These are phyloP conservation scores for Xanthostigma xanthostigma DNA, from an alignment of 2,888 invertebrate genomes.

Conservation along the genomic window DNA sequence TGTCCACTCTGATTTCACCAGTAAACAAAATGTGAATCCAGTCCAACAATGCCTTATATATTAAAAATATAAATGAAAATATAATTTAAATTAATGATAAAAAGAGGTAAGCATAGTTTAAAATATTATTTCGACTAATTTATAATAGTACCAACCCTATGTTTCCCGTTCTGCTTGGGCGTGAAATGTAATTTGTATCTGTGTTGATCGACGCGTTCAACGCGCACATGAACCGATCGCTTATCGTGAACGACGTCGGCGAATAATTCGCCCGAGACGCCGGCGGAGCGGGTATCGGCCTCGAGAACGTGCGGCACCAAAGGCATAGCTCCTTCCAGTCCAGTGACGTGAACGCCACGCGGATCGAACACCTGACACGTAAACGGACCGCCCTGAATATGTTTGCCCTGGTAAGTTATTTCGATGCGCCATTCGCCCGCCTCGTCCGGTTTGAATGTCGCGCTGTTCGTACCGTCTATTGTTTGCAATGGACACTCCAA, in stretches of 20 bases:
- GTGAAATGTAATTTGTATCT: slow-evolving; percentile 60
- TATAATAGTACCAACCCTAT: slow-evolving; percentile 35
- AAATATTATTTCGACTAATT: neutral
- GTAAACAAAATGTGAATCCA: too few relatives aligned
- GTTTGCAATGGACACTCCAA: slow-evolving; percentile 71
- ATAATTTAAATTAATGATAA: neutral
- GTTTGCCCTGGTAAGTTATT: slow-evolving; percentile 88
- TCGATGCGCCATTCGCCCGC: slow-evolving; percentile 95
- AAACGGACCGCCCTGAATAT: slow-evolving; percentile 93
- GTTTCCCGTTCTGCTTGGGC: slow-evolving; percentile 65
- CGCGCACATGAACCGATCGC: slow-evolving; percentile 66
- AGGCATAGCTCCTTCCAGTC: slow-evolving; percentile 69
- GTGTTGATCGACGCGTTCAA: slow-evolving; percentile 55
- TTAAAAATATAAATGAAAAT: neutral
- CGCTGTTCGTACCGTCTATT: slow-evolving; percentile 80
- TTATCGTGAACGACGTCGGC: slow-evolving; percentile 86
- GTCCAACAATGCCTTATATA: too few relatives aligned
- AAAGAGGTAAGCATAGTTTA: neutral
- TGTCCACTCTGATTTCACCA: too few relatives aligned
- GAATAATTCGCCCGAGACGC: slow-evolving; percentile 74
- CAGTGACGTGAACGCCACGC: slow-evolving; percentile 69
- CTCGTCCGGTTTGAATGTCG: slow-evolving; percentile 94
- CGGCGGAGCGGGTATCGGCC: slow-evolving; percentile 52
- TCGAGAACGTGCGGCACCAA: slow-evolving; percentile 78
- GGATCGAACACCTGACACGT: slow-evolving; percentile 93